A percentile compares a stretch with the other conserved stretches of the same genome.
These are phyloP conservation scores for Micropterix aruncella DNA, from an alignment of 2,888 invertebrate species.

Conservation along the genomic window DNA sequence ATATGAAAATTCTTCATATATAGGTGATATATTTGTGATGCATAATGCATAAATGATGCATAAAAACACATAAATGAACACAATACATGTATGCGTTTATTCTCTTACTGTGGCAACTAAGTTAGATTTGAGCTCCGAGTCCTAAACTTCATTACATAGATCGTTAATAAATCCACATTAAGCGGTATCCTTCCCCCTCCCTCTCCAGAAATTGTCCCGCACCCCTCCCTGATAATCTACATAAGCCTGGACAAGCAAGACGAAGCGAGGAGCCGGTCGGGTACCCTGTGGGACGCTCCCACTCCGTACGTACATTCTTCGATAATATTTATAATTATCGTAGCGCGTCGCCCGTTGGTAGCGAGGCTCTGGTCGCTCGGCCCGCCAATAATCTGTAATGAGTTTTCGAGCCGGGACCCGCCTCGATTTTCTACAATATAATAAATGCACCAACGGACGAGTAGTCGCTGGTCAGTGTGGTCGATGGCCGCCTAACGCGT, in stretches of 20 bases:
- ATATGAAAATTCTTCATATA: too few species aligned
- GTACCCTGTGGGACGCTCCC: neutral
- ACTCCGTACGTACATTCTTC: neutral
- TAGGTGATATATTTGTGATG: too few species aligned
- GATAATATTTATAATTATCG: neutral
- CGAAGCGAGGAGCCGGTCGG: neutral
- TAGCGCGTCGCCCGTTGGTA: neutral
- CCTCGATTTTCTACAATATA: neutral
- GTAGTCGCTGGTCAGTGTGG: neutral
- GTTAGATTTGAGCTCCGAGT: too few species aligned
- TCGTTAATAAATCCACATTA: too few species aligned
- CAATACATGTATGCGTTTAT: too few species aligned
- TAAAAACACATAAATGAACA: too few species aligned
- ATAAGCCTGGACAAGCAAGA: neutral
- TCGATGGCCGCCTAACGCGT: neutral
- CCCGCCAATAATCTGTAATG: neutral
- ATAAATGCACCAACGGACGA: neutral
- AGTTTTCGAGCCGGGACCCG: neutral
- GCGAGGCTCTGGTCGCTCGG: neutral
- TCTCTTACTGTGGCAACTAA: too few species aligned
- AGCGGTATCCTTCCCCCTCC: neutral
- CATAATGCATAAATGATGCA: too few species aligned
- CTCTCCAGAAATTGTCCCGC: neutral
- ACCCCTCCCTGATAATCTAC: neutral
- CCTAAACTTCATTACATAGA: too few species aligned